phyloP scores from a whole-genome alignment of 1,140 invertebrate species.

The Physella acuta region DNA sequence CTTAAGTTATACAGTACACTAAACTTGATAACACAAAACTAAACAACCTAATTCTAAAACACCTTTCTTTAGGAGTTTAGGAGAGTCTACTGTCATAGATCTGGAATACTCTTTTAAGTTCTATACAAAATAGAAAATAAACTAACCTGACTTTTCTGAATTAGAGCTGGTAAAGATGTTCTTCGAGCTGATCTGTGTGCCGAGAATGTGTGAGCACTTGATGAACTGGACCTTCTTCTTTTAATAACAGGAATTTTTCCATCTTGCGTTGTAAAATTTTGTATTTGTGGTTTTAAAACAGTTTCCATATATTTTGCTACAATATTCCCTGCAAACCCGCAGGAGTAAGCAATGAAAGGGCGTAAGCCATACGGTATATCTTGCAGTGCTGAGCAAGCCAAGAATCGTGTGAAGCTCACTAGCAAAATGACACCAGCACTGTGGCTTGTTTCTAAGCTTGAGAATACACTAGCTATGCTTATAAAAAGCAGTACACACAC shows the following conservation, averaged over 20 bases:
- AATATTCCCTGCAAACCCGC: slow-evolving; percentile 55
- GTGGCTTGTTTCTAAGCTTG: slow-evolving; percentile 53
- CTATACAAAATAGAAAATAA: no score
- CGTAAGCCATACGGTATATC: slow-evolving; percentile 50
- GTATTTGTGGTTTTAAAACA: slow-evolving; percentile 49
- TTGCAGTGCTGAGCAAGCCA: slow-evolving; percentile 50
- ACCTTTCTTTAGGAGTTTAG: no score
- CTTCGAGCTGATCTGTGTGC: slow-evolving; percentile 48
- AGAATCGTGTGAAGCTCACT: slow-evolving; percentile 55
- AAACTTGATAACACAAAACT: no score
- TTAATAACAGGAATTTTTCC: slow-evolving; percentile 57
- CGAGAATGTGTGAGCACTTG: slow-evolving; percentile 48
- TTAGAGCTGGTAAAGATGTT: slow-evolving; percentile 58
- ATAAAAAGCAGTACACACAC: slow-evolving; percentile 50
- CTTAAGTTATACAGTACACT: no score
- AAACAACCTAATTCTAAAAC: no score
- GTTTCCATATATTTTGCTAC: slow-evolving; percentile 59
- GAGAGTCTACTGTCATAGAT: no score
- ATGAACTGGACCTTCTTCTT: slow-evolving; percentile 55
- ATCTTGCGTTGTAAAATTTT: slow-evolving; percentile 51
- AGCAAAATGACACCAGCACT: slow-evolving; percentile 52
- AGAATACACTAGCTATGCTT: slow-evolving; percentile 54
- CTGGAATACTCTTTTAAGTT: no score
- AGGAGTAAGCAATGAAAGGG: slow-evolving; percentile 55
- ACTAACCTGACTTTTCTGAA: slow-evolving; percentile 57